Conservation (phyloP, 2,888 invertebrate species). For the Tanaodytes sp. region DNA sequence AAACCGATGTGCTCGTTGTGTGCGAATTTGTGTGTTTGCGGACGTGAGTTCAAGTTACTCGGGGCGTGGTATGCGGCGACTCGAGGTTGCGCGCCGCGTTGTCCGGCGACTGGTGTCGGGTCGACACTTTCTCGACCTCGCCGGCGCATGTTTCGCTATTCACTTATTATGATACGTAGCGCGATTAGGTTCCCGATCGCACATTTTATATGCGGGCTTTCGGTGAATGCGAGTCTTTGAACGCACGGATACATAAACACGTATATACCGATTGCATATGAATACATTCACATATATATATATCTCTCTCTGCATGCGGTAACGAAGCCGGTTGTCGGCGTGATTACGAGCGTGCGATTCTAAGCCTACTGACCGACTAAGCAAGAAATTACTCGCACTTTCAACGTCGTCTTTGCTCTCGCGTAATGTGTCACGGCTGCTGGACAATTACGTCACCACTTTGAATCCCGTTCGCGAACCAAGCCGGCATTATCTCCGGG, state of each 20-base stretch:
- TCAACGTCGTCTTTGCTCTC: slow-evolving; percentile 25
- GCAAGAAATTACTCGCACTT: slow-evolving; percentile 45
- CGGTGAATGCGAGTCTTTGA: background rate
- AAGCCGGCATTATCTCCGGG: background rate
- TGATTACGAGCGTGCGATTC: slow-evolving; percentile 31
- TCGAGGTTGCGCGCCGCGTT: slow-evolving; percentile 54
- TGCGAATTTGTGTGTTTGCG: background rate
- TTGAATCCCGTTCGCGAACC: slow-evolving; percentile 1
- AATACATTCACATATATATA: too few relatives aligned
- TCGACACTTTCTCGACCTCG: slow-evolving; percentile 67
- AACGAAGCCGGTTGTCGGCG: too few relatives aligned
- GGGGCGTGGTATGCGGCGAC: slow-evolving; percentile 38
- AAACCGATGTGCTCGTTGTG: too few relatives aligned
- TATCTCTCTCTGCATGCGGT: too few relatives aligned
- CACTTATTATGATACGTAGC: slow-evolving; percentile 38
- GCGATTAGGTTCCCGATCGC: slow-evolving; percentile 42
- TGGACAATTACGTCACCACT: slow-evolving; percentile 29
- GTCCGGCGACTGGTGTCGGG: slow-evolving; percentile 64
- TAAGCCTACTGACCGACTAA: slow-evolving; percentile 44
- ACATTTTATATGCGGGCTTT: slow-evolving; percentile 17
- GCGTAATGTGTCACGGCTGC: slow-evolving; percentile 36
- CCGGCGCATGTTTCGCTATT: slow-evolving; percentile 46
- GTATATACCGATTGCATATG: slow-evolving; percentile 13
- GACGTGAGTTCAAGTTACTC: background rate
- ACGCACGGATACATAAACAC: background rate